Evolutionary conservation across 2,888 invertebrate genomes (phyloP).

Genomic region (Hyalella azteca): DNA sequence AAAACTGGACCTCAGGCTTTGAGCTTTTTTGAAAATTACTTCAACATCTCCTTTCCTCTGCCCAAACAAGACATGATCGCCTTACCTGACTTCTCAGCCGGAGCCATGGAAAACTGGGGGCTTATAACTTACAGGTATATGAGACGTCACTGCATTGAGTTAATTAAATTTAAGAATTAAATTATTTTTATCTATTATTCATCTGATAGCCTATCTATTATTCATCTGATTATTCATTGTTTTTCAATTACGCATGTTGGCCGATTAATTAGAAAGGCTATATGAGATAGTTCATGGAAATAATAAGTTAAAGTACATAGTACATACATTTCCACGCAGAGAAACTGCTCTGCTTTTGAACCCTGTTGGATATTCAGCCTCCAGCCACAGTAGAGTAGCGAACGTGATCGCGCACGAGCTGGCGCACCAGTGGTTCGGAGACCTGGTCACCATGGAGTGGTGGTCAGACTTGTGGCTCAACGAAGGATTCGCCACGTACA

Average conservation of each 20-base stretch:
- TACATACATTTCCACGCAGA: too few relatives aligned
- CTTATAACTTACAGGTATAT: slow-evolving; percentile 77
- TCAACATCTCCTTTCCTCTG: slow-evolving; percentile 75
- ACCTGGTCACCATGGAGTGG: slow-evolving; percentile 79
- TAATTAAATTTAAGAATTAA: neutral
- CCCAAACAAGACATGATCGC: slow-evolving; percentile 72
- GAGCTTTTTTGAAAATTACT: slow-evolving; percentile 75
- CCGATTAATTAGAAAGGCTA: too few relatives aligned
- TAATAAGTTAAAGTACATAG: too few relatives aligned
- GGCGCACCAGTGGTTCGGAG: slow-evolving; percentile 82
- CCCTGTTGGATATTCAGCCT: neutral
- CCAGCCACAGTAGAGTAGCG: slow-evolving; percentile 68
- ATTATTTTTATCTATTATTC: neutral
- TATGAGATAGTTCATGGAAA: too few relatives aligned
- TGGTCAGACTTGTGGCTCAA: slow-evolving; percentile 90
- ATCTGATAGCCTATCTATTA: too few relatives aligned
- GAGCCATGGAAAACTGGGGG: slow-evolving; percentile 84
- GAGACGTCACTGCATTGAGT: neutral
- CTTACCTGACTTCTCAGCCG: slow-evolving; percentile 68
- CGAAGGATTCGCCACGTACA: slow-evolving; percentile 81
- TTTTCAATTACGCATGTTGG: too few relatives aligned
- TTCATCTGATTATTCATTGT: too few relatives aligned
- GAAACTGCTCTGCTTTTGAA: neutral
- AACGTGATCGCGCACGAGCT: slow-evolving; percentile 82
- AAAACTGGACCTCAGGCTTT: slow-evolving; percentile 77